phyloP scores from a whole-genome alignment of 2,888 invertebrate species.

The Mesorhabditis sp. region DNA sequence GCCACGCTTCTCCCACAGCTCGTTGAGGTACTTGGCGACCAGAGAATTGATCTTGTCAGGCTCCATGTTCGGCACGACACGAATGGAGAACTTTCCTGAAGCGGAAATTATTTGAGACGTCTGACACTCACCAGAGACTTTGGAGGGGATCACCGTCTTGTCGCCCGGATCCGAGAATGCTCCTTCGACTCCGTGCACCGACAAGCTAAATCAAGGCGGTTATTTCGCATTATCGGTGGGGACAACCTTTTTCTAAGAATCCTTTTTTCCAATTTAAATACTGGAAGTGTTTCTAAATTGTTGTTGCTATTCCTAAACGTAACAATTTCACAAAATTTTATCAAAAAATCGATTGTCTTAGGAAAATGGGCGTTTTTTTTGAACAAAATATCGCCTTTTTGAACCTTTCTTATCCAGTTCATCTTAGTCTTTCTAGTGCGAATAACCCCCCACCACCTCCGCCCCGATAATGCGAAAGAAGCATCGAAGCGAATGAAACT shows the following conservation, averaged over 20 bases:
- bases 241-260: too few species aligned
- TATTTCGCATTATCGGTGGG: background rate
- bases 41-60: conserved; percentile 69
- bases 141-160: conserved; percentile 69
- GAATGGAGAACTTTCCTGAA: conserved; percentile 94
- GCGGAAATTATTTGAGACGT: background rate
- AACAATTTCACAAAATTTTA: too few species aligned
- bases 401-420: too few species aligned
- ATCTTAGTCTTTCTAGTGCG: too few species aligned
- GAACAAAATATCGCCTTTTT: too few species aligned
- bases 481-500: too few species aligned
- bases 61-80: conserved; percentile 89
- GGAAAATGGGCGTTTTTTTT: too few species aligned
- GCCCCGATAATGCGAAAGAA: too few species aligned
- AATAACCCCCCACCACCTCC: too few species aligned
- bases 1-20: conserved; percentile 72
- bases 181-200: conserved; percentile 89
- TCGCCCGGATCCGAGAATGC: conserved; percentile 90
- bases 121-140: conserved; percentile 17
- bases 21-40: conserved; percentile 75
- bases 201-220: conserved; percentile 66
- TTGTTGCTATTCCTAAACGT: background rate
- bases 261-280: background rate
- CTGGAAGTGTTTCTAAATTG: background rate
- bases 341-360: too few species aligned